Conservation (phyloP, 2,888 invertebrate species). For the Agrotis puta region DNA sequence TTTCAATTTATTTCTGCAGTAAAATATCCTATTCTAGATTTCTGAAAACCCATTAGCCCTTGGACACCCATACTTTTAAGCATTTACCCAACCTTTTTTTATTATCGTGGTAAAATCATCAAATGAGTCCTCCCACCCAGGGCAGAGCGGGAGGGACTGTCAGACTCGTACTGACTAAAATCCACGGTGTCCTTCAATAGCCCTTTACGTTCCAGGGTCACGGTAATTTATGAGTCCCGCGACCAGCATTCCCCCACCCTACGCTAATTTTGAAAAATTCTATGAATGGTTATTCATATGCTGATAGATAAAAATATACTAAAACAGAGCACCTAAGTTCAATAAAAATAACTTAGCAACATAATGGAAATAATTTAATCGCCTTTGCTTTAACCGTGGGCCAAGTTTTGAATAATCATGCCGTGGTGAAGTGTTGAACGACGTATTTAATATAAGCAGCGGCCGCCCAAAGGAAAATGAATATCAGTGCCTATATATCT, state of each 20-base stretch:
- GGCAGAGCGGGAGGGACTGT: too few species aligned
- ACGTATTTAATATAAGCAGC: conserved; percentile 59
- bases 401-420: conserved; percentile 71
- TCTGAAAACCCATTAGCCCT: too few species aligned
- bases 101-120: too few species aligned
- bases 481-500: conserved; percentile 42
- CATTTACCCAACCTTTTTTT: too few species aligned
- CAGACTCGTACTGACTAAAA: too few species aligned
- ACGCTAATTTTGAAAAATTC: background rate
- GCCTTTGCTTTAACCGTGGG: conserved; percentile 62
- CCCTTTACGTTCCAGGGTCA: too few species aligned
- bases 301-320: background rate
- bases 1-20: too few species aligned
- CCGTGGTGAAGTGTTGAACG: conserved; percentile 61
- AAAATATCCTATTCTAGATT: too few species aligned
- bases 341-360: conserved; percentile 38
- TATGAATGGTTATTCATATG: background rate
- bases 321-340: background rate
- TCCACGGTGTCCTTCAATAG: too few species aligned
- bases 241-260: background rate
- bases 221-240: too few species aligned
- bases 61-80: background rate
- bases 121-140: too few species aligned
- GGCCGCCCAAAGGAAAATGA: conserved; percentile 58
- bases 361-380: conserved; percentile 64